These are phyloP conservation scores for Sciurus niger DNA, from an alignment of 2,113 vertebrate species.

Conservation along the genomic window DNA sequence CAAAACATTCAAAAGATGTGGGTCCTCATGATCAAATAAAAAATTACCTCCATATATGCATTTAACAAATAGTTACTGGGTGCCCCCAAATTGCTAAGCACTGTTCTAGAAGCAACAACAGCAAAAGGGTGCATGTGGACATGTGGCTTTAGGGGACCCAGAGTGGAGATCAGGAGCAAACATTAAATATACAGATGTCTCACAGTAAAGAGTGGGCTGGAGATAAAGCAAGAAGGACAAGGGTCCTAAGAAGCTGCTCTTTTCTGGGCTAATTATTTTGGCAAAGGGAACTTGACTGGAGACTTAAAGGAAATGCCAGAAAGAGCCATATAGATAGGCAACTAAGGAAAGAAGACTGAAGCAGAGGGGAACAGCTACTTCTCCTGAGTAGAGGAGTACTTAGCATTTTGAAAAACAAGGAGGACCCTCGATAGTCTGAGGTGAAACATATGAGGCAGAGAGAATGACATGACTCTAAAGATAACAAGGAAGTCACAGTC, in stretches of 20 bases:
- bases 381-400: not conserved
- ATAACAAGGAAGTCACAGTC: not conserved
- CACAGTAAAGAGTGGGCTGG: not conserved
- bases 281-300: not conserved
- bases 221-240: not conserved
- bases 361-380: not conserved
- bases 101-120: not conserved
- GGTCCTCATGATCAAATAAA: conserved; percentile 5
- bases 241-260: not conserved
- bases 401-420: not conserved
- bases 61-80: not conserved
- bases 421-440: not conserved
- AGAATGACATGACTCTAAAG: not conserved
- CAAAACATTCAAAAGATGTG: conserved; percentile 41
- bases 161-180: not conserved
- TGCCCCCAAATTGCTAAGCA: not conserved
- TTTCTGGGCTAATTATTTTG: not conserved
- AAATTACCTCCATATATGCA: not conserved
- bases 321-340: not conserved
- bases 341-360: not conserved
- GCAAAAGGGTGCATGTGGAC: not conserved
- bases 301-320: not conserved
- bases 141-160: not conserved
- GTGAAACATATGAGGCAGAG: not conserved
- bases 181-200: not conserved